These are phyloP conservation scores for Acridotheres tristis DNA, from an alignment of 2,797 vertebrate genomes.

Conservation along the genomic window DNA sequence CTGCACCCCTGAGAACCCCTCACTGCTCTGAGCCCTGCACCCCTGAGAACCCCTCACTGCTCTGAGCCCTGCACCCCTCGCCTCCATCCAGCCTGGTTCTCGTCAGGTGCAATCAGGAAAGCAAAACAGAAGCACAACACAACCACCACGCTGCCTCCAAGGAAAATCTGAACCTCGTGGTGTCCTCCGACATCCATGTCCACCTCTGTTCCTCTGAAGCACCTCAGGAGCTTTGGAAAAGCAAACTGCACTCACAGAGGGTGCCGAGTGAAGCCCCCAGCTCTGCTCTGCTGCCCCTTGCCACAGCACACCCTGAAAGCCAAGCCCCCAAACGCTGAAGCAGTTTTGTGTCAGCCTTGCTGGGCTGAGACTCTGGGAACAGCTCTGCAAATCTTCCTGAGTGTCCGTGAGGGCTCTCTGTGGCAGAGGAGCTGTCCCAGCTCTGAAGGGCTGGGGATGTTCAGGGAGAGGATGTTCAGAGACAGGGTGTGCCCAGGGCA, in stretches of 20 bases:
- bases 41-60: neutral
- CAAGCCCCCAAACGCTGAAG: neutral
- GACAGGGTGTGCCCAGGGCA: neutral
- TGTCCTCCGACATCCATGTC: fast-evolving
- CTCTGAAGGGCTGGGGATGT: no score
- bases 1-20: no score
- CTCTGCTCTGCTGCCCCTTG: neutral
- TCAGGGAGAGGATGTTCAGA: neutral
- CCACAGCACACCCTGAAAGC: neutral
- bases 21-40: no score
- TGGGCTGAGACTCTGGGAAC: neutral
- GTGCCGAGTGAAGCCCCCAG: fast-evolving
- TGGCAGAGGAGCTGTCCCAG: neutral
- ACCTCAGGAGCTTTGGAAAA: neutral
- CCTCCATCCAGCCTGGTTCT: fast-evolving
- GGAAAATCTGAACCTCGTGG: neutral
- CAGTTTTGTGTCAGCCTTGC: neutral
- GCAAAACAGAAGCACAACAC: neutral
- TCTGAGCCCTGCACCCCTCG: fast-evolving
- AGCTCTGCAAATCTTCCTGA: neutral
- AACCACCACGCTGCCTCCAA: fast-evolving
- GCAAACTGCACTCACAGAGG: fast-evolving
- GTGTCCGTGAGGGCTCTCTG: neutral
- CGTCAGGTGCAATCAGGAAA: neutral
- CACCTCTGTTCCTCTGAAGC: neutral